Percentiles rank a stretch among this genome's conserved stretches.
Conservation (phyloP, 2,888 invertebrate genomes). For the Drosophila villosipedis region DNA sequence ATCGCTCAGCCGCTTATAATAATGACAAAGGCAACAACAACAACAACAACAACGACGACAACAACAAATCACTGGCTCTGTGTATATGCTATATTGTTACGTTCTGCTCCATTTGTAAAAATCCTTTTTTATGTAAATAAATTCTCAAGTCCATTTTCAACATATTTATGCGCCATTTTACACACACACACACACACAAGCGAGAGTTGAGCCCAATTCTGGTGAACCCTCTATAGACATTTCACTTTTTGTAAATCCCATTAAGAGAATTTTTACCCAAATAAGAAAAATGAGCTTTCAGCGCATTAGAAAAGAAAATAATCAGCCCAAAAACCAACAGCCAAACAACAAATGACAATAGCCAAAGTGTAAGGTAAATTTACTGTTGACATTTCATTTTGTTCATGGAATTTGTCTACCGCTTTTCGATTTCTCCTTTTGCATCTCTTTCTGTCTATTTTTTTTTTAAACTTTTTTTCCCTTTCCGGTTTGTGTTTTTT, state of each 20-base stretch:
- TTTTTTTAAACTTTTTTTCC: constrained; percentile 22
- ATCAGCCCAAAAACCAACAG: constrained; percentile 61
- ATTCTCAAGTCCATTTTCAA: constrained; percentile 79
- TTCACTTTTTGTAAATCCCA: constrained; percentile 71
- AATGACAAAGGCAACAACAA: constrained; percentile 68
- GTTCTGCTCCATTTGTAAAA: constrained; percentile 73
- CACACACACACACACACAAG: constrained; percentile 45
- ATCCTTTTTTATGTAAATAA: constrained; percentile 79
- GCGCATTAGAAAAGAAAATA: constrained; percentile 79
- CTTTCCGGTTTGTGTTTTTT: constrained; percentile 7
- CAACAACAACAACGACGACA: constrained; percentile 41
- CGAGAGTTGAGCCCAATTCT: constrained; percentile 28
- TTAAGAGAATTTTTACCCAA: constrained; percentile 75
- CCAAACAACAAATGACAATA: constrained; percentile 56
- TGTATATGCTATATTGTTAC: constrained; percentile 42
- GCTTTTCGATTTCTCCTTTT: constrained; percentile 38
- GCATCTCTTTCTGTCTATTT: constrained; percentile 8
- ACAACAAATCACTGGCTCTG: constrained; percentile 65
- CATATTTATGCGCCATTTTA: constrained; percentile 81
- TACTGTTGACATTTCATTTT: constrained; percentile 81
- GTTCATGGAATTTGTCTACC: constrained; percentile 73
- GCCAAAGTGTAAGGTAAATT: constrained; percentile 75
- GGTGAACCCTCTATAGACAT: constrained; percentile 59
- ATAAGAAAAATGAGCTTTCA: constrained; percentile 80
- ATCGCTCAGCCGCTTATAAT: constrained; percentile 76